A percentile compares a stretch with the other conserved stretches of the same genome.
Evolutionary conservation across 2,888 invertebrate species (phyloP).

Genomic region (Drosophila paranaensis): DNA sequence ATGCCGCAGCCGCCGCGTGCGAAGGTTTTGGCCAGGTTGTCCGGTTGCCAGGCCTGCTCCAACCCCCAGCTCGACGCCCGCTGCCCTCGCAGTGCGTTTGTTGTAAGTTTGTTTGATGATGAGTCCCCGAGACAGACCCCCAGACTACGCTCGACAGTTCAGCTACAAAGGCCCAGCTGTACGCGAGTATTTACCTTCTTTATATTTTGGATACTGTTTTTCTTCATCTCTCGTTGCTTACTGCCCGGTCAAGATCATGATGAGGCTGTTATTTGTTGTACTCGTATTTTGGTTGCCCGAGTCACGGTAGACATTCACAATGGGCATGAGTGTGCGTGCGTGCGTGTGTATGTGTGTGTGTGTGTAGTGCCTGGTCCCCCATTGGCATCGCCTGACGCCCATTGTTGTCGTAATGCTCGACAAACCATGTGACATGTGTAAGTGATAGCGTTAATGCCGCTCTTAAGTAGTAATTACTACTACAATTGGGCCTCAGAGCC

Average conservation of each 20-base stretch:
- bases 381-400: slow-evolving; percentile 43
- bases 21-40: slow-evolving; percentile 67
- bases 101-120: slow-evolving; percentile 69
- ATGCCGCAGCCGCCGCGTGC: slow-evolving; percentile 77
- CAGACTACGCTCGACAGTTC: slow-evolving; percentile 30
- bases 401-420: slow-evolving; percentile 76
- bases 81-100: slow-evolving; percentile 21
- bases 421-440: slow-evolving; percentile 76
- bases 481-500: slow-evolving; percentile 64
- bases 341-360: slow-evolving; percentile 4
- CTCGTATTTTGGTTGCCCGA: slow-evolving; percentile 38
- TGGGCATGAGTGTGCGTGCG: slow-evolving; percentile 12
- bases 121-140: slow-evolving; percentile 56
- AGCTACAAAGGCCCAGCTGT: slow-evolving; percentile 54
- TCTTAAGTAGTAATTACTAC: slow-evolving; percentile 80
- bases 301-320: slow-evolving; percentile 39
- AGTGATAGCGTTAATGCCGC: slow-evolving; percentile 80
- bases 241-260: slow-evolving; percentile 73
- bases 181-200: slow-evolving; percentile 58
- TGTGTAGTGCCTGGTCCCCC: slow-evolving; percentile 1
- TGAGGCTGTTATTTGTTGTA: slow-evolving; percentile 75
- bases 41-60: slow-evolving; percentile 12
- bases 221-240: slow-evolving; percentile 10
- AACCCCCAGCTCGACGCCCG: not conserved
- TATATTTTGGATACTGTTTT: slow-evolving; percentile 13